Evolutionary conservation across 2,888 invertebrate species (phyloP).

Genomic region (Hydropsyche betteni): DNA sequence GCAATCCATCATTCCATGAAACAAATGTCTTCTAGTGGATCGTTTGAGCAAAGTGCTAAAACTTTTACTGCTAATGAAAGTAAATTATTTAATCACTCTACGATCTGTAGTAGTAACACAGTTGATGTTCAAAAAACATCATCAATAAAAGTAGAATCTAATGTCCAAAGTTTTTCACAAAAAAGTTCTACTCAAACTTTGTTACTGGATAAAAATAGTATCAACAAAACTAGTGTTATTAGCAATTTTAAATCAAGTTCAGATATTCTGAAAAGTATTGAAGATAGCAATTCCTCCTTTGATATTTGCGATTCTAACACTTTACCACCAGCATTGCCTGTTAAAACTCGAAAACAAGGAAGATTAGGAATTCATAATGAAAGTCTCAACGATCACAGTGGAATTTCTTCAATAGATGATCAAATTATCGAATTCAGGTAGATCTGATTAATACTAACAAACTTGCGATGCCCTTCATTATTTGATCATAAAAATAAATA

Average conservation of each 20-base stretch:
- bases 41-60: constrained; percentile 46
- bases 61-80: constrained; percentile 38
- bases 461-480: too few species aligned
- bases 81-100: constrained; percentile 45
- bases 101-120: constrained; percentile 25
- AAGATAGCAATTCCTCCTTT: constrained; percentile 24
- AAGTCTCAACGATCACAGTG: constrained; percentile 44
- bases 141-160: constrained; percentile 44
- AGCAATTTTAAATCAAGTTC: constrained; percentile 39
- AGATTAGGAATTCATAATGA: constrained; percentile 64
- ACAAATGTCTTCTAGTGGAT: constrained; percentile 44
- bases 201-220: constrained; percentile 30
- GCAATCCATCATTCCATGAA: constrained; percentile 49
- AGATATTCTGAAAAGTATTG: constrained; percentile 9
- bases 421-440: constrained; percentile 50
- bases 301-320: constrained; percentile 47
- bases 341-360: constrained; percentile 65
- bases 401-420: constrained; percentile 45
- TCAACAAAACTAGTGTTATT: constrained; percentile 31
- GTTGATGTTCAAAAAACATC: constrained; percentile 42
- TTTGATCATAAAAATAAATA: too few species aligned
- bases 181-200: constrained; percentile 41
- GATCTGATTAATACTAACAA: too few species aligned
- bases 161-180: constrained; percentile 46
- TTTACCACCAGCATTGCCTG: constrained; percentile 70